Evolutionary conservation across 2,888 invertebrate genomes (phyloP), one percentile per base, ranked within the genome.

Genomic region (Harmothoe impar): DNA sequence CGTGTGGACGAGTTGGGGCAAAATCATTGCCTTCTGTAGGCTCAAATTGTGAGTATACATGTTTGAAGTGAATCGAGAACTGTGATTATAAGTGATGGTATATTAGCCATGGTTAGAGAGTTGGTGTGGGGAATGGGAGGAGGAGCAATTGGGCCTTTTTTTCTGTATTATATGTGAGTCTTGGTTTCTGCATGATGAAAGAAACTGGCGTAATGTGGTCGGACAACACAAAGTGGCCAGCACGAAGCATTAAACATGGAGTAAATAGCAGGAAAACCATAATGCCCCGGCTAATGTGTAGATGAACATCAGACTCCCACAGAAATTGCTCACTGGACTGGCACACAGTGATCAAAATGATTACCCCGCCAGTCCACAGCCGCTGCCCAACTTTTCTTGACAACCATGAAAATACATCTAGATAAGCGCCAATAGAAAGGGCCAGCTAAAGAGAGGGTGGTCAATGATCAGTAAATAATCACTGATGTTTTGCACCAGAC

Each of bases 351-450:
- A 86, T 86, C 86, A 86, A 54, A 86, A 86, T 86, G 86, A 86
- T 86, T 86, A 86, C 56, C 52, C 43, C 33, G 0, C 25, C 17
- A 12, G 25, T 52, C 51, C 15, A 86, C 52, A 56, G 54, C 29
- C 25, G 33, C 86, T 15, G 86, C 81, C 23, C 86, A 52, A 86
- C 86, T 86, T 54, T 54, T 54, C 54, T 86, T 86, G 86, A 86
- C 86, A 86, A 86, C 86, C 86, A 56, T 86, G 86, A 86, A 86
- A 86, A 86, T 86, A 86, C 86, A 86, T 86, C 86, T 52, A 54
- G 86, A 86, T 86, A 56, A 86, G 52, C 1, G 86, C 54, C 54
- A 33, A 52, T 86, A 25, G 23, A 52, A 86, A 86, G 86, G 86
- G 23, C 81, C 0, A 35, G 0, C 35, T 81, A 43, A 35, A 81